A percentile compares a stretch with the other conserved stretches of the same genome.
Evolutionary conservation across 2,888 invertebrate genomes (phyloP).

Genomic region (Mylabris sibirica): DNA sequence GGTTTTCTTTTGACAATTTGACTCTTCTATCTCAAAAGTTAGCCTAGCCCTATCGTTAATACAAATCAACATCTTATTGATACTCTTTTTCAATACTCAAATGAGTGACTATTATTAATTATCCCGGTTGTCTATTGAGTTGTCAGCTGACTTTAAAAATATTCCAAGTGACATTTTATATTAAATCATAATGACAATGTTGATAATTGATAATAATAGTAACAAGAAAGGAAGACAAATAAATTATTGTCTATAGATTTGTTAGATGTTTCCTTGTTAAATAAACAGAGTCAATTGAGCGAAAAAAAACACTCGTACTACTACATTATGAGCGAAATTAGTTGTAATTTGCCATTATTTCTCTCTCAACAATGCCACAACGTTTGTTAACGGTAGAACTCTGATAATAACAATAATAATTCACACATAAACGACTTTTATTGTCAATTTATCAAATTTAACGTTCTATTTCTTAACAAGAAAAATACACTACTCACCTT

Average conservation of each 20-base stretch:
- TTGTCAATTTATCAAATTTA: background rate
- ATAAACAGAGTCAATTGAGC: conserved; percentile 20
- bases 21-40: too few relatives aligned
- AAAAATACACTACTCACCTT: conserved; percentile 31
- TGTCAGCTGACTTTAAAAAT: conserved; percentile 25
- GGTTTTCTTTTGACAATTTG: too few relatives aligned
- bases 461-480: background rate
- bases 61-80: background rate
- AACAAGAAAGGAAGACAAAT: conserved; percentile 16
- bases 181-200: conserved; percentile 22
- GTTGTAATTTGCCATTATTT: conserved; percentile 29
- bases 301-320: conserved; percentile 22
- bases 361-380: conserved; percentile 16
- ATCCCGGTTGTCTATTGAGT: conserved; percentile 29
- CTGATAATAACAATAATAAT: conserved; percentile 24
- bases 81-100: conserved; percentile 4
- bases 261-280: conserved; percentile 1
- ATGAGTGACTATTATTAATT: conserved; percentile 26
- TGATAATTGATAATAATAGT: conserved; percentile 22
- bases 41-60: too few relatives aligned
- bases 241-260: conserved; percentile 22
- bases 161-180: conserved; percentile 13
- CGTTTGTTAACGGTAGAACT: conserved; percentile 29
- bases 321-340: conserved; percentile 33
- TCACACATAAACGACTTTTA: conserved; percentile 17